Conservation (phyloP, 2,113 vertebrate genomes). For the Glaucomys volans region DNA sequence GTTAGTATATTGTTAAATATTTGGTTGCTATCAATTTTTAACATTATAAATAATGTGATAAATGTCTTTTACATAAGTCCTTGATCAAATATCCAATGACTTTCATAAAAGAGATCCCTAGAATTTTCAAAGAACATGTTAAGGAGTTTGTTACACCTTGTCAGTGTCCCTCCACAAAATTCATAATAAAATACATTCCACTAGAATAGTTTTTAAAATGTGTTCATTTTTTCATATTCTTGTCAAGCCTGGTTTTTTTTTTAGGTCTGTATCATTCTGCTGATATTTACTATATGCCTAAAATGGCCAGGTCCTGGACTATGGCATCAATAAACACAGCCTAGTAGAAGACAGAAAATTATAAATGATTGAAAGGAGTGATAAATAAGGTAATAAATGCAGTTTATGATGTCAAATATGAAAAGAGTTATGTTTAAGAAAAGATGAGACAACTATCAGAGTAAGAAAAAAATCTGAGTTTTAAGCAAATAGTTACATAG, state of each 20-base stretch:
- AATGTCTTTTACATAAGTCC: not conserved
- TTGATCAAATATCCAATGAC: not conserved
- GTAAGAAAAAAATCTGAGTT: not conserved
- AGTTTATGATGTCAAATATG: not conserved
- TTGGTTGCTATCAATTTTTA: conserved; percentile 3
- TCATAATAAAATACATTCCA: not conserved
- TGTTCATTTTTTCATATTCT: conserved; percentile 11
- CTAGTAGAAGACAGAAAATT: conserved; percentile 12
- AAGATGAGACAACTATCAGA: not conserved
- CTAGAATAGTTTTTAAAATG: not conserved
- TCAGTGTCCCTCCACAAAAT: not conserved
- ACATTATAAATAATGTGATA: not conserved
- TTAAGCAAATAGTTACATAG: not conserved
- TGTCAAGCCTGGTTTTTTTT: not conserved
- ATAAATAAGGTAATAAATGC: not conserved
- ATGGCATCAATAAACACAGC: conserved; percentile 31
- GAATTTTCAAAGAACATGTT: not conserved
- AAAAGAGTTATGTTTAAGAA: not conserved
- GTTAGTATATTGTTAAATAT: not conserved
- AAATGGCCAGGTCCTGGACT: not conserved
- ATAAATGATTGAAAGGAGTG: not conserved
- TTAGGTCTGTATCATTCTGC: not conserved
- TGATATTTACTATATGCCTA: not conserved
- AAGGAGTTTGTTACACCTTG: not conserved
- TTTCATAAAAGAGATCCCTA: not conserved